Conservation (phyloP, 2,797 vertebrate species). For the Pseudomugil gertrudae region DNA sequence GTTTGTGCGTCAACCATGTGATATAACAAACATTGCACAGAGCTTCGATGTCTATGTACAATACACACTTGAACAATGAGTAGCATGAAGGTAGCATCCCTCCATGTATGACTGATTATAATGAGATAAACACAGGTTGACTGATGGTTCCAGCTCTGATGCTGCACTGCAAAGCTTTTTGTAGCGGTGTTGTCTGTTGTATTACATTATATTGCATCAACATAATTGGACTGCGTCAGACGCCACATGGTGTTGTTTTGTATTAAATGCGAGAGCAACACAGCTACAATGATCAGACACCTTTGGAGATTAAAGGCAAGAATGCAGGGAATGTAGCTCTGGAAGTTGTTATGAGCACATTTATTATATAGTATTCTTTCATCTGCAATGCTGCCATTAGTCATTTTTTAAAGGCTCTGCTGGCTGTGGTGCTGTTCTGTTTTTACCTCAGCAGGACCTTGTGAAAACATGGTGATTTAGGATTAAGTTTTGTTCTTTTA, state of each 20-base stretch:
- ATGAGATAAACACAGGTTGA: conserved; percentile 59
- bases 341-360: not conserved
- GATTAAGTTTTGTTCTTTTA: not conserved
- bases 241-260: conserved; percentile 1
- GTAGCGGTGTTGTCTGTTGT: conserved; percentile 24
- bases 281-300: conserved; percentile 2
- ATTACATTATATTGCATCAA: conserved; percentile 51
- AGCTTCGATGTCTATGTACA: conserved; percentile 35
- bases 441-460: not conserved
- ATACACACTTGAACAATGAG: conserved; percentile 45
- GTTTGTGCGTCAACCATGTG: conserved; percentile 17
- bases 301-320: conserved; percentile 10
- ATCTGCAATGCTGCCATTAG: too few relatives aligned
- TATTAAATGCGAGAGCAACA: conserved; percentile 6
- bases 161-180: conserved; percentile 26
- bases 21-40: conserved; percentile 35
- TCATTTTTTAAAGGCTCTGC: not conserved
- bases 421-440: not conserved
- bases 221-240: conserved; percentile 35
- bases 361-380: not conserved
- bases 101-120: conserved; percentile 42
- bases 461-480: not conserved
- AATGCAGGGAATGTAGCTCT: not conserved
- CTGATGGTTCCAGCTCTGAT: conserved; percentile 38
- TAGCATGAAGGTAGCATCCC: conserved; percentile 46